phyloP scores from a whole-genome alignment of 2,888 invertebrate genomes.

The Tinea trinotella region DNA sequence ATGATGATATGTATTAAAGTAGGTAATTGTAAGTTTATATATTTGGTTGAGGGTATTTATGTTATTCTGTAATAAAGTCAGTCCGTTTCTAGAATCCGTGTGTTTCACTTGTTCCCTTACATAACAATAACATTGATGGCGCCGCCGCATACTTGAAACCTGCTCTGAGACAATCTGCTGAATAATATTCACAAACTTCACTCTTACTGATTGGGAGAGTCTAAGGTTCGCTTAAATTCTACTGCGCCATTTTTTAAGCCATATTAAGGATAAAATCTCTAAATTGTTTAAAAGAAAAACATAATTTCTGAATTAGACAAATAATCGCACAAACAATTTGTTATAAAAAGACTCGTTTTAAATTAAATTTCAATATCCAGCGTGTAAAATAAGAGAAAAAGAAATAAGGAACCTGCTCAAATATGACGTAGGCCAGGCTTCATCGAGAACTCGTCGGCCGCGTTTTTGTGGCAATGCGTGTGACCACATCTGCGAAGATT shows the following conservation, averaged over 20 bases:
- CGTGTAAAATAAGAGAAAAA: conserved; percentile 20
- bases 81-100: no score
- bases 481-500: conserved; percentile 58
- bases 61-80: no score
- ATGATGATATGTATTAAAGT: no score
- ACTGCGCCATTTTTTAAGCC: neutral
- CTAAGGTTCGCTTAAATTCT: no score
- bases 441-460: conserved; percentile 36
- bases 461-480: conserved; percentile 53
- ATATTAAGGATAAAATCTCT: neutral
- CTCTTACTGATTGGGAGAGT: no score
- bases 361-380: conserved; percentile 16
- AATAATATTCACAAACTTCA: neutral
- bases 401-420: conserved; percentile 29
- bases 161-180: neutral
- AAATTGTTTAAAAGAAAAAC: conserved; percentile 1
- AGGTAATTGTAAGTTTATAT: no score
- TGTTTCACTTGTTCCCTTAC: no score
- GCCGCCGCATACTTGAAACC: neutral
- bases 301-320: conserved; percentile 1
- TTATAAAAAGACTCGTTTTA: conserved; percentile 9
- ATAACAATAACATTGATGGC: conserved; percentile 16
- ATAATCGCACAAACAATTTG: conserved; percentile 11
- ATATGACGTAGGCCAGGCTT: conserved; percentile 29
- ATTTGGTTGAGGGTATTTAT: no score